Base-by-base conservation (phyloP, 2,113 vertebrate species). In the Hemiscyllium ocellatum region DNA sequence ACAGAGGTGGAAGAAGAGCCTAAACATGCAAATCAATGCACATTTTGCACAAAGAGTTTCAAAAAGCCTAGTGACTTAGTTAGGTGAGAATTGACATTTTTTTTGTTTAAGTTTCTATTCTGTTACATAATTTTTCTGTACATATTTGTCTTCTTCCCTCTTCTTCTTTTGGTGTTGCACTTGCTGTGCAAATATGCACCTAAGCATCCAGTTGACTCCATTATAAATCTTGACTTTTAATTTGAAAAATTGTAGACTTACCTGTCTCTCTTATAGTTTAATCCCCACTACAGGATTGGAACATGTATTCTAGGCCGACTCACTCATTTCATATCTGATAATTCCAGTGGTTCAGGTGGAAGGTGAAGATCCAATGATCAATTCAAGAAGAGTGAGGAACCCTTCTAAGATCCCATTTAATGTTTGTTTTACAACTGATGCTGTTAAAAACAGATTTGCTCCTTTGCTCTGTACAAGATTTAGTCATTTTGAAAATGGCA, bases 51-150 rank as follows among this genome's bases (percentile, higher is more conserved):
- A 52, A 99, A 99, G 97, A 99, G 99, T 97, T 99, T 99, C 97
- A 99, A 99, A 97, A 99, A 99, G 96, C 99, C 99, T 96, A 99
- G 99, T 15, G 99, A 99, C 97, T 97, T 99, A 3, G 98, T 99
- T 96, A 99, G 99, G 99, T 99, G 97, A 97, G 97, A 4, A 89
- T 33, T 95, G 47, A 76, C 29, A 2, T 33, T 65, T 83, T 65
- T 37, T 93, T 1, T 17, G 56, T 93, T 93, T n/a, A 20, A 4
- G 33, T 33, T 90, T 56, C 42, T 61, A 20, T 42, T 83, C 15
- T 83, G 80, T 19, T 19, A 29, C 17, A 26, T 10, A 5, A 42
- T 83, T 83, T 87, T 22, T 87, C 85, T 87, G 47, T 20, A 90
- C 12, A 33, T 90, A 3, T 61, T 90, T 90, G 52, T 90, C 52